These are phyloP conservation scores for Crocodylus rhombifer DNA, from an alignment of 2,797 vertebrate species.

Conservation along the genomic window DNA sequence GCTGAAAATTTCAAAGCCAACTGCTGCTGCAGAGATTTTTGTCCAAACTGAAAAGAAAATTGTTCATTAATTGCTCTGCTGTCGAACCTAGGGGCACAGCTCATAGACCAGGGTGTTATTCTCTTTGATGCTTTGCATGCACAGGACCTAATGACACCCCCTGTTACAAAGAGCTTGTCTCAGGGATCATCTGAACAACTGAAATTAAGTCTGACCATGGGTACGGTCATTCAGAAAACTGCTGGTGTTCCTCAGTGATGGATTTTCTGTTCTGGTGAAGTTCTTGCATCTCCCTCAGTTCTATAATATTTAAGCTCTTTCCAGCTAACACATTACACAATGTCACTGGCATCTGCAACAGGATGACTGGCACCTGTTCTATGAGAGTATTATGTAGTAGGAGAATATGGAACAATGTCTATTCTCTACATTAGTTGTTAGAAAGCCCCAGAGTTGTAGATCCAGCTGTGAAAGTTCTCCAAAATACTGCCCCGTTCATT, in stretches of 20 bases:
- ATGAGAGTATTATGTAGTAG: background rate
- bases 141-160: background rate
- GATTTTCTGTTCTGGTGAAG: background rate
- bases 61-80: background rate
- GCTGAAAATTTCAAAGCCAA: constrained; percentile 29
- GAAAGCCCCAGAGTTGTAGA: background rate
- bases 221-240: background rate
- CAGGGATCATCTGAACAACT: background rate
- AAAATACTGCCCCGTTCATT: background rate
- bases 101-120: background rate
- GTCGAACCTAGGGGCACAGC: background rate
- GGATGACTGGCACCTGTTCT: background rate
- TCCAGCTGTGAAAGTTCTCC: background rate
- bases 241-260: background rate
- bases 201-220: background rate
- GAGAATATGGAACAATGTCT: rapidly evolving
- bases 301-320: background rate
- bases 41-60: background rate
- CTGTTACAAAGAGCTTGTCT: background rate
- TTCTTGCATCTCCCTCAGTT: background rate
- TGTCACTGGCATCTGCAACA: background rate
- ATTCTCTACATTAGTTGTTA: background rate
- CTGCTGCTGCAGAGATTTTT: background rate
- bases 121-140: background rate
- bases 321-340: background rate